These are phyloP conservation scores for Crossaster papposus DNA, from an alignment of 53 echinoderm and acorn worm genomes.

Conservation along the genomic window DNA sequence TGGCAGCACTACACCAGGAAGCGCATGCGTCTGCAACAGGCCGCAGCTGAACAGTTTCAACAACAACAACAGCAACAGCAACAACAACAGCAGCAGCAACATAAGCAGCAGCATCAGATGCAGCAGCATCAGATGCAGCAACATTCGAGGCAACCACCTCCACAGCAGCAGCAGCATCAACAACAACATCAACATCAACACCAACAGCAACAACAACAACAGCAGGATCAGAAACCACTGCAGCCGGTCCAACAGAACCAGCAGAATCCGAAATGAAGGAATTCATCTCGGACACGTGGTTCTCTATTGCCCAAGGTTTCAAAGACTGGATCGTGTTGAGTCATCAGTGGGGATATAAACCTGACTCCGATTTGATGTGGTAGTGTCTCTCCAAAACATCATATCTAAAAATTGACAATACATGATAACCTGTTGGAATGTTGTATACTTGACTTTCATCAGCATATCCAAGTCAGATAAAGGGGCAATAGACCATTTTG, in stretches of 20 bases:
- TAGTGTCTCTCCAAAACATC: too few relatives aligned
- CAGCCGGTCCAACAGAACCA: slow-evolving; percentile 57
- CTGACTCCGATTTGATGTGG: too few relatives aligned
- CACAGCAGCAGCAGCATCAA: slow-evolving; percentile 67
- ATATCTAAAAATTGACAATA: too few relatives aligned
- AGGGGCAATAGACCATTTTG: too few relatives aligned
- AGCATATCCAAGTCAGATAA: too few relatives aligned
- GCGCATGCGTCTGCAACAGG: slow-evolving; percentile 91
- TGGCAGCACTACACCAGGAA: slow-evolving; percentile 97
- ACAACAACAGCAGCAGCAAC: slow-evolving; percentile 79
- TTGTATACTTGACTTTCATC: too few relatives aligned
- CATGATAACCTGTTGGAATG: too few relatives aligned
- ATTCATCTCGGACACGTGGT: too few relatives aligned
- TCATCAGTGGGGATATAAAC: too few relatives aligned
- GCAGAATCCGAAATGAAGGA: slow-evolving; percentile 63
- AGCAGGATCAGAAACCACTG: slow-evolving; percentile 73
- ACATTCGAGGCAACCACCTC: slow-evolving; percentile 69
- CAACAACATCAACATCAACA: slow-evolving; percentile 70
- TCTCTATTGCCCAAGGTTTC: too few relatives aligned
- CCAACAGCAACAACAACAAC: slow-evolving; percentile 72
- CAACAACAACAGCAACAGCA: slow-evolving; percentile 77
- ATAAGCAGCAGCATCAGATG: slow-evolving; percentile 73
- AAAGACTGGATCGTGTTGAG: too few relatives aligned
- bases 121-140: slow-evolving; percentile 65
- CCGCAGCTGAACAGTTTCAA: slow-evolving; percentile 81